Percentiles rank a stretch among this genome's conserved stretches.
These are phyloP conservation scores for Pollimyrus isidori DNA, from an alignment of 2,113 vertebrate genomes.

Conservation along the genomic window DNA sequence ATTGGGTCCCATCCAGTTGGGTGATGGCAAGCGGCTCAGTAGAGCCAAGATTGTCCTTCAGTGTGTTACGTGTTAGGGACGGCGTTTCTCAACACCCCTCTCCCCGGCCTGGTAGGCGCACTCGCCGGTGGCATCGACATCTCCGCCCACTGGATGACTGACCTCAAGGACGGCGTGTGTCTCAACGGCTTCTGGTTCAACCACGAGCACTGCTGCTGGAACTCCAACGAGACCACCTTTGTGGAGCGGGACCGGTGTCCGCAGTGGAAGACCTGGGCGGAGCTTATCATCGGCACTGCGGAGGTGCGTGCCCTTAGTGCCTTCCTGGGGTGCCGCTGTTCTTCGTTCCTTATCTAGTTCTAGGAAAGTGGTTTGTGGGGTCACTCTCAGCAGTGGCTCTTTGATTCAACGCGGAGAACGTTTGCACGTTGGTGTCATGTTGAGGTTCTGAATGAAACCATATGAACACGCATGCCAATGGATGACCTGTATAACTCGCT, in stretches of 20 bases:
- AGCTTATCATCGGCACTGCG: constrained; percentile 63
- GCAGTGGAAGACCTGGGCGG: constrained; percentile 76
- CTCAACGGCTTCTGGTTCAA: constrained; percentile 74
- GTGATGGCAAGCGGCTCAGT: not conserved
- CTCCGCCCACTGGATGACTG: constrained; percentile 80
- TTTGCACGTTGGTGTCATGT: not conserved
- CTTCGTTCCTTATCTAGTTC: not conserved
- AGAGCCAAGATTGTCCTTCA: not conserved
- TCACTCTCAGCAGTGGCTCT: not conserved
- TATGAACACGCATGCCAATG: not conserved
- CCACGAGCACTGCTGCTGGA: constrained; percentile 82
- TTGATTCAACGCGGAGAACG: not conserved
- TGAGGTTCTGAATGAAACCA: not conserved
- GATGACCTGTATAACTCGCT: not conserved
- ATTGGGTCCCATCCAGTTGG: not conserved
- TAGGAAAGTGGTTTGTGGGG: not conserved
- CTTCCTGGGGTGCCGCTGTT: not conserved
- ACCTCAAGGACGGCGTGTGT: constrained; percentile 77
- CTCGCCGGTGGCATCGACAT: constrained; percentile 80
- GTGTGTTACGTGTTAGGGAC: not conserved
- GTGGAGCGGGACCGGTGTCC: constrained; percentile 72
- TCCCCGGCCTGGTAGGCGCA: constrained; percentile 51
- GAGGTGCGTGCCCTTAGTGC: constrained; percentile 46
- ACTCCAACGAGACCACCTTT: constrained; percentile 64
- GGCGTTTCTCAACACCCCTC: not conserved